Base-by-base conservation (phyloP, 2,888 invertebrate genomes). In the Agonopterix heracliana region DNA sequence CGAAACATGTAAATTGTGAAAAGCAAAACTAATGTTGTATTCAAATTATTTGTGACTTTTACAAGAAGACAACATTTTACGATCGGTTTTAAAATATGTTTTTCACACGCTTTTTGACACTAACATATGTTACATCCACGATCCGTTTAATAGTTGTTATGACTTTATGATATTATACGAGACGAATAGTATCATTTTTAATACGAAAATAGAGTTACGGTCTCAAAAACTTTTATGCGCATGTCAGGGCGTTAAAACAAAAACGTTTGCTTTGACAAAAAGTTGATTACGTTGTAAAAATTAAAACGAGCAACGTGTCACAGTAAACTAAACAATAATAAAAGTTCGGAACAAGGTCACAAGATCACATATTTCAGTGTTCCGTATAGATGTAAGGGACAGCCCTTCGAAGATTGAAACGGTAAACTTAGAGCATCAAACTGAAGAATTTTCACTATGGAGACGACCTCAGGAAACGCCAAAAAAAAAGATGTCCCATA, bases 211-310 rank as follows among this genome's bases (percentile, higher is more conserved):
- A 48, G 48, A 51, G 50, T 52, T 50, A 57, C 52, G 53, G 41
- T 51, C 12, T 42, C 44, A 50, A 46, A 26, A 26, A 35, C 9
- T n/a, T 17, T 41, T 13, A 41, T 67, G 64, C 57, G 71, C 62
- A 67, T 66, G 64, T 70, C 75, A 73, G 68, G 58, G 54, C 69
- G 68, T 74, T 26, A 63, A 74, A 72, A 77, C 66, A 66, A 69
- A 26, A 70, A 63, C 64, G 71, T 63, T 66, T 61, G 72, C 86
- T 87, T 86, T 87, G 86, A 85, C 87, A 86, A 85, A 86, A 87
- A 85, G 71, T 84, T 84, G 74, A 84, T 77, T 68, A 69, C 68
- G 64, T 58, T 66, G 68, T 83, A 81, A 84, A 81, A 78, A 76
- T 57, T 60, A 70, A 26, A 78, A 83, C 78, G 81, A 78, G 70